Evolutionary conservation across 2,113 vertebrate species (phyloP).

Genomic region (Spheniscus mendiculus): DNA sequence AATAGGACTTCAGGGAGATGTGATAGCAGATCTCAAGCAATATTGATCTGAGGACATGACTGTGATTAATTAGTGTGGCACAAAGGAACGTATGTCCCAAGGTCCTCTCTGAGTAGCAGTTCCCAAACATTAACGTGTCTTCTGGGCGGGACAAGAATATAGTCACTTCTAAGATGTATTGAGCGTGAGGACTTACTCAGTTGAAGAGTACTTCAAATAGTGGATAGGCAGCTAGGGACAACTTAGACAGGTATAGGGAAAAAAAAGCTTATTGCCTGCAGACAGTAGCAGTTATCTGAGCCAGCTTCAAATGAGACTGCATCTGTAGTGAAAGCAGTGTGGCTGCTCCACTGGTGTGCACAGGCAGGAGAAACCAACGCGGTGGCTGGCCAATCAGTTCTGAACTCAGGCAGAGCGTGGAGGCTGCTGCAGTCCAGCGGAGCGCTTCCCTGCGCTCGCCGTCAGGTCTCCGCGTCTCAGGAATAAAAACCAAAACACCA

Average conservation of each 20-base stretch:
- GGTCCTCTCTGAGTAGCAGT: background rate
- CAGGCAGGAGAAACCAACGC: background rate
- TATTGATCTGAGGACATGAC: background rate
- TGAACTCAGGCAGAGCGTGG: background rate
- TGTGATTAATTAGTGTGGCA: background rate
- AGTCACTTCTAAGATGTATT: background rate
- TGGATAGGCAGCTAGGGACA: background rate
- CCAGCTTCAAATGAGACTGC: background rate
- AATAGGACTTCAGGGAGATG: background rate
- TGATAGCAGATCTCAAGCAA: background rate
- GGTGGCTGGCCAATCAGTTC: background rate
- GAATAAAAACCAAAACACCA: background rate
- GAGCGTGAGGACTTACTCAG: background rate
- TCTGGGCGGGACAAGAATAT: background rate
- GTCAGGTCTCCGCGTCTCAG: background rate
- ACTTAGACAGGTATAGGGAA: background rate
- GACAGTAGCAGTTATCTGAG: background rate
- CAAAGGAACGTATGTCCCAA: background rate
- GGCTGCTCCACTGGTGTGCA: background rate
- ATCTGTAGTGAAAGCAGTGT: background rate
- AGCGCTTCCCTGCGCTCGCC: background rate
- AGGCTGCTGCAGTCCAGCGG: background rate
- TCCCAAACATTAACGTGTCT: background rate
- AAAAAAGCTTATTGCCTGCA: background rate
- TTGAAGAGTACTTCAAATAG: background rate